Conservation (phyloP, 2,797 vertebrate species). For the Catamblyrhynchus diadema region DNA sequence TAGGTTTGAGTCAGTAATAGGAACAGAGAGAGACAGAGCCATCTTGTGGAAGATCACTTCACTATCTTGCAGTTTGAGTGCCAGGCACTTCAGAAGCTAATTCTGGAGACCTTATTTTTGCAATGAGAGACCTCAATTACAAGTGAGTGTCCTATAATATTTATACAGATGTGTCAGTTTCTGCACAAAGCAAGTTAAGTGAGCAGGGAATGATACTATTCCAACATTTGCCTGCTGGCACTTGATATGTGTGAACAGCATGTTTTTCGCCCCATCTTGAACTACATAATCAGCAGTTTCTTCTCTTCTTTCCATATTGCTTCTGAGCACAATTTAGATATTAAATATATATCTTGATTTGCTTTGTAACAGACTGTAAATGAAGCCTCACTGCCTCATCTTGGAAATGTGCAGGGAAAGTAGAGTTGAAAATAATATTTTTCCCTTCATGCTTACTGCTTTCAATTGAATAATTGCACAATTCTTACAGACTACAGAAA, state of each 20-base stretch:
- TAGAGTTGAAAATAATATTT: slow-evolving; percentile 70
- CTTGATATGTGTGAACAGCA: background rate
- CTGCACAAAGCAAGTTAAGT: background rate
- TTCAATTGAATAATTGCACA: slow-evolving; percentile 73
- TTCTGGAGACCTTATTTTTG: background rate
- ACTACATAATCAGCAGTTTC: slow-evolving; percentile 47
- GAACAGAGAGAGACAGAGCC: slow-evolving; percentile 9
- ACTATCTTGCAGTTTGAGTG: background rate
- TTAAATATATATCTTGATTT: slow-evolving; percentile 72
- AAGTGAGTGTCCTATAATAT: background rate
- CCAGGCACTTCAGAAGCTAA: background rate
- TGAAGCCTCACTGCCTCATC: slow-evolving; percentile 70
- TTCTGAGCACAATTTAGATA: slow-evolving; percentile 56
- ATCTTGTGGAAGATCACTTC: slow-evolving; percentile 35
- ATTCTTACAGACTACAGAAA: slow-evolving; percentile 71
- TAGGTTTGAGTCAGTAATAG: background rate
- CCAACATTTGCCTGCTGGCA: slow-evolving; percentile 27
- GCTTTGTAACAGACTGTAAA: slow-evolving; percentile 75
- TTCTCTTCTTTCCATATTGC: slow-evolving; percentile 60
- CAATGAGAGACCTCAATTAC: background rate
- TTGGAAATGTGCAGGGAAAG: slow-evolving; percentile 66
- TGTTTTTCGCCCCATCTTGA: background rate
- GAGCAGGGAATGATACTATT: background rate
- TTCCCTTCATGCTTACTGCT: slow-evolving; percentile 61
- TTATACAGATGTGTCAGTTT: background rate